These are phyloP conservation scores for Drosophila nannoptera DNA, from an alignment of 1,140 invertebrate species.

Conservation along the genomic window DNA sequence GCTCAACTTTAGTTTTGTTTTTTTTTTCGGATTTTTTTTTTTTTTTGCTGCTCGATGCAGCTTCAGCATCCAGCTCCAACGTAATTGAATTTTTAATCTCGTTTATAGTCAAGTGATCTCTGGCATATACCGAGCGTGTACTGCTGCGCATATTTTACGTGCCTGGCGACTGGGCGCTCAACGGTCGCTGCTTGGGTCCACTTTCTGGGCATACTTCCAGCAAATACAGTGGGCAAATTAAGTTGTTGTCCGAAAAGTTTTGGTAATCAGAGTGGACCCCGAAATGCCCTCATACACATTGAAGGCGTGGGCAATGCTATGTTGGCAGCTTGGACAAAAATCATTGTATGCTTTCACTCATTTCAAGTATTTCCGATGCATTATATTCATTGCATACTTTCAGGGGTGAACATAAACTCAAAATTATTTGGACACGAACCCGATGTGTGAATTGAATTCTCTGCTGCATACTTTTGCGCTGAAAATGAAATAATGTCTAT, in stretches of 20 bases:
- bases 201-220: constrained; percentile 32
- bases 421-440: no score
- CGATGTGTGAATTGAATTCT: no score
- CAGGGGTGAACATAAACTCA: no score
- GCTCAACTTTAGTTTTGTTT: constrained; percentile 61
- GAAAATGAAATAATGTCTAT: no score
- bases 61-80: constrained; percentile 74
- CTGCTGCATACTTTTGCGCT: no score
- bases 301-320: no score
- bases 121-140: constrained; percentile 70
- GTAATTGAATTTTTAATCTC: constrained; percentile 78
- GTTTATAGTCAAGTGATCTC: constrained; percentile 78
- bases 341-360: no score
- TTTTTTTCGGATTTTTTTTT: constrained; percentile 32
- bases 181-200: constrained; percentile 33
- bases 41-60: constrained; percentile 52
- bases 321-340: no score
- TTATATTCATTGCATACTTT: no score
- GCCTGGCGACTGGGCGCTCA: constrained; percentile 40
- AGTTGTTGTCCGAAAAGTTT: constrained; percentile 38
- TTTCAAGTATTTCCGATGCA: no score
- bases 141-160: constrained; percentile 75
- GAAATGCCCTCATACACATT: constrained; percentile 32
- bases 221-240: constrained; percentile 69
- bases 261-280: no score